Evolutionary conservation across 92 coral and sea anemone genomes (phyloP), one percentile per base, ranked within the genome.

Genomic region (Bergia puertoricense): DNA sequence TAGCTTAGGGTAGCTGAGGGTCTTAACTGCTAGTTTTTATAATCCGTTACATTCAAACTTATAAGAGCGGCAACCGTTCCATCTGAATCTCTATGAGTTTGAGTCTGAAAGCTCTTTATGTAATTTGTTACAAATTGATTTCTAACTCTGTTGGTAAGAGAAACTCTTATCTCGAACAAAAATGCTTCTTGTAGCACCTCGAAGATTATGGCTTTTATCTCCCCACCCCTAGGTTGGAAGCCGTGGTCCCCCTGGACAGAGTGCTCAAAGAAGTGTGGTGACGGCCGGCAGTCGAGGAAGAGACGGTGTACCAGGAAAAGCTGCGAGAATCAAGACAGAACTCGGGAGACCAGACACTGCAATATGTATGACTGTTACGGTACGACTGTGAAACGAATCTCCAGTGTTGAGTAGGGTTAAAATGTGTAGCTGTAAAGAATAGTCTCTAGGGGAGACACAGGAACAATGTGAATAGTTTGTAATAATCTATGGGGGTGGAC

Each of bases 191-290:
- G 18, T 15, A 10, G 59, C 16, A 54, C 8, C 8, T 62, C 69
- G 20, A 2, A 18, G 8, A 5, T 18, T 14, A 16, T 42, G 80
- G 18, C 14, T 40, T 82, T 43, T 43, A 36, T 18, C 13, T 74
- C 40, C 20, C 71, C 11, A 2, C 69, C 45, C 51, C 23, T 45
- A 95, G 98, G 98, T 18, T 95, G 98, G 98, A 95, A 84, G 76
- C 88, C 94, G 1, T 95, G 98, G 98, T 94, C 98, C 38, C 77
- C 94, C 44, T 95, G 98, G 98, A 90, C 92, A 40, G 82, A 88
- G 22, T 95, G 98, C 76, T 91, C 92, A 46, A 89, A 86, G 45
- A 95, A 92, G 81, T 95, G 98, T 88, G 91, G 82, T 30, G 90
- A 91, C 66, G 98, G 98, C 8, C 59, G 42, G 54, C 98, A 95